Percentiles rank a stretch among this genome's conserved stretches.
Conservation (phyloP, 2,888 invertebrate genomes). For the Drosophila helvetica region DNA sequence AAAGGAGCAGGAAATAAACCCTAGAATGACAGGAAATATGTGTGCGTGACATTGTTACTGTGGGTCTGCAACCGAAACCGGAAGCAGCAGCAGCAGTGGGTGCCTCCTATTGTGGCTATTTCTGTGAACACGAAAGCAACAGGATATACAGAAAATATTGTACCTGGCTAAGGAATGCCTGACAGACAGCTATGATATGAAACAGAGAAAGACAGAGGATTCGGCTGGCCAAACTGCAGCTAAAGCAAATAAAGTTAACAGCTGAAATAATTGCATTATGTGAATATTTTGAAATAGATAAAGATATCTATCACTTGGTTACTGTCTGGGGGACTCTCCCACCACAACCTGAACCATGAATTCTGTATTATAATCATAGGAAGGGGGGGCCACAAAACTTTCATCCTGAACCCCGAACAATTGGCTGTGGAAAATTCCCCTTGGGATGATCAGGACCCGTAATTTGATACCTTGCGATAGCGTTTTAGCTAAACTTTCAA, state of each 20-base stretch:
- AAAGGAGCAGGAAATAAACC: constrained; percentile 67
- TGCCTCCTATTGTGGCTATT: constrained; percentile 27
- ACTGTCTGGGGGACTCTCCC: background rate
- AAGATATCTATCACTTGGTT: background rate
- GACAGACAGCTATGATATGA: background rate
- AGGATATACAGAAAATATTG: constrained; percentile 27
- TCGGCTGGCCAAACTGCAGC: background rate
- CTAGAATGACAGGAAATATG: constrained; percentile 75
- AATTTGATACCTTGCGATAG: constrained; percentile 63
- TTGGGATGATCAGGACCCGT: constrained; percentile 20
- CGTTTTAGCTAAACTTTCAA: constrained; percentile 60
- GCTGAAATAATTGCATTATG: background rate
- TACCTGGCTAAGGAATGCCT: constrained; percentile 15
- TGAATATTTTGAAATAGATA: background rate
- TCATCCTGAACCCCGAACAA: constrained; percentile 21
- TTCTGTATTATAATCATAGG: constrained; percentile 19
- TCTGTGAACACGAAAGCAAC: constrained; percentile 37
- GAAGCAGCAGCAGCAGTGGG: constrained; percentile 20
- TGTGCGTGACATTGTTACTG: constrained; percentile 76
- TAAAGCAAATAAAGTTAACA: no score
- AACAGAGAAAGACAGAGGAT: background rate
- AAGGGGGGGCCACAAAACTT: constrained; percentile 24
- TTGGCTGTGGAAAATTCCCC: constrained; percentile 30
- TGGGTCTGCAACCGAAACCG: constrained; percentile 33
- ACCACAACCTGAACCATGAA: constrained; percentile 9